These are phyloP conservation scores for Sturmia bella DNA, from an alignment of 2,888 invertebrate genomes.

Conservation along the genomic window DNA sequence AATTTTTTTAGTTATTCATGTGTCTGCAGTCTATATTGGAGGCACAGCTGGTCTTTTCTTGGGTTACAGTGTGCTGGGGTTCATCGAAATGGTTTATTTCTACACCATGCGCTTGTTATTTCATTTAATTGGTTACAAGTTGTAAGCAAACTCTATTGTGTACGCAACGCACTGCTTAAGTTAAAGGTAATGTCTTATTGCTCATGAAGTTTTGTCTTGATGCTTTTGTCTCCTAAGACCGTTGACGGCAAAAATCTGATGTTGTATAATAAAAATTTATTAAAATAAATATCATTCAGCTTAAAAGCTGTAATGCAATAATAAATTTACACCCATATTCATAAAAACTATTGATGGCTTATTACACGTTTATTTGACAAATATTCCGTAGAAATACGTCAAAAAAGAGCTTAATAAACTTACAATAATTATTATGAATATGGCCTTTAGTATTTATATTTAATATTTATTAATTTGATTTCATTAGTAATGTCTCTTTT, in stretches of 20 bases:
- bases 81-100: constrained; percentile 89
- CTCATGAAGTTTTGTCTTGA: too few relatives aligned
- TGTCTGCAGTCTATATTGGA: constrained; percentile 86
- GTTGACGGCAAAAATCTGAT: too few relatives aligned
- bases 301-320: background rate
- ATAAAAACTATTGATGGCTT: too few relatives aligned
- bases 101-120: constrained; percentile 86
- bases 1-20: constrained; percentile 68
- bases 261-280: too few relatives aligned
- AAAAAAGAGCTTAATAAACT: too few relatives aligned
- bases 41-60: constrained; percentile 90
- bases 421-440: too few relatives aligned
- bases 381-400: too few relatives aligned
- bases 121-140: constrained; percentile 81
- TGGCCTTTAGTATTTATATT: constrained; percentile 13
- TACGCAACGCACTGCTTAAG: background rate
- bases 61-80: constrained; percentile 89
- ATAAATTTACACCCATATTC: too few relatives aligned
- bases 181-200: too few relatives aligned
- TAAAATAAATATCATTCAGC: too few relatives aligned
- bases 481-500: constrained; percentile 65
- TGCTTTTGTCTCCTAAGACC: too few relatives aligned
- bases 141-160: constrained; percentile 7
- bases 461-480: constrained; percentile 9
- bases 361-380: too few relatives aligned